phyloP scores from a whole-genome alignment of 2,797 vertebrate species.

The Distichodus sexfasciatus region DNA sequence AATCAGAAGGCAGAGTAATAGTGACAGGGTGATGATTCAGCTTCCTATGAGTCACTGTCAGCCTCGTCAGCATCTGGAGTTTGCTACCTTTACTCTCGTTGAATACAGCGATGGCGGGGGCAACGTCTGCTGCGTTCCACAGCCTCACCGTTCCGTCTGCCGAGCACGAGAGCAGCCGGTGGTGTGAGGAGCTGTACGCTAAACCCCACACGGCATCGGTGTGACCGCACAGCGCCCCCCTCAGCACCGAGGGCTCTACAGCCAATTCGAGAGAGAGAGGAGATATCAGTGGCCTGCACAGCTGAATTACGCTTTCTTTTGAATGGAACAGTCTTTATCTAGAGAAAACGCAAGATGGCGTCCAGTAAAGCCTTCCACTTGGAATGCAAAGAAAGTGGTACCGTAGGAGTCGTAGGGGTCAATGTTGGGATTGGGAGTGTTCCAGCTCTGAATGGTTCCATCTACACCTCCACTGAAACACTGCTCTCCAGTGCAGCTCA shows the following conservation, averaged over 20 bases:
- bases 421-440: constrained; percentile 91
- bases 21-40: no score
- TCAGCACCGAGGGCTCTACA: constrained; percentile 88
- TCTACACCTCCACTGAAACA: constrained; percentile 95
- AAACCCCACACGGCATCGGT: constrained; percentile 93
- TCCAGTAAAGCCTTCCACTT: no score
- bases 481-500: constrained; percentile 94
- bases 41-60: no score
- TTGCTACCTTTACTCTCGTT: constrained; percentile 88
- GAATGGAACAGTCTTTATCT: no score
- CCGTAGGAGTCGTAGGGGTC: constrained; percentile 97
- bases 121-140: constrained; percentile 87
- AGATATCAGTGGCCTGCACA: background rate
- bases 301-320: no score
- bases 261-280: background rate
- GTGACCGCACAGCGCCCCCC: constrained; percentile 89
- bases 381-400: constrained; percentile 51
- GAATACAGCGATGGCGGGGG: constrained; percentile 87
- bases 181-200: constrained; percentile 90
- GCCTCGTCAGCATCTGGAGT: no score
- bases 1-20: no score
- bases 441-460: constrained; percentile 97
- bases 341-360: no score
- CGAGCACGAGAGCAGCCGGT: constrained; percentile 93
- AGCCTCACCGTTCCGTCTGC: constrained; percentile 92